Evolutionary conservation across 1,140 invertebrate genomes (phyloP).

Genomic region (Himalopsyche phryganea): DNA sequence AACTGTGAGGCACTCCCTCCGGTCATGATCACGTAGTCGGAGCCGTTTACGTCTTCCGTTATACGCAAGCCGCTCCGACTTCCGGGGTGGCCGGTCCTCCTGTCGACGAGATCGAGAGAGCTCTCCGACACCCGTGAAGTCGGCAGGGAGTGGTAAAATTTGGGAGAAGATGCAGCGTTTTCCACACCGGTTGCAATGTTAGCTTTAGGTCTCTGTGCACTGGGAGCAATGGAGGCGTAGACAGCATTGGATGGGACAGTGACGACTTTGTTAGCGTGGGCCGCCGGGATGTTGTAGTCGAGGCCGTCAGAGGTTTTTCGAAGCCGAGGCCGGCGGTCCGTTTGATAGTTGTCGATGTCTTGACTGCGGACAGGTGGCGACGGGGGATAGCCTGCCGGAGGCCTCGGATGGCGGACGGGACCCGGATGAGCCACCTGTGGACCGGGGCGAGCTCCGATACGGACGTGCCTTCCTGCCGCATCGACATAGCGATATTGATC

Average conservation of each 20-base stretch:
- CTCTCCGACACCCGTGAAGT: slow-evolving; percentile 36
- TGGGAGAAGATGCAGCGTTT: slow-evolving; percentile 41
- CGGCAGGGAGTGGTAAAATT: slow-evolving; percentile 49
- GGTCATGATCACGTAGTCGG: slow-evolving; percentile 71
- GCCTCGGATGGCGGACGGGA: slow-evolving; percentile 39
- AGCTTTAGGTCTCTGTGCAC: slow-evolving; percentile 52
- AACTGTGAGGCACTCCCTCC: slow-evolving; percentile 51
- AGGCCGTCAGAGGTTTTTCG: slow-evolving; percentile 38
- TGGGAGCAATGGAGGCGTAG: slow-evolving; percentile 52
- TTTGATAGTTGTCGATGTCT: slow-evolving; percentile 41
- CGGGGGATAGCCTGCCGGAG: slow-evolving; percentile 37
- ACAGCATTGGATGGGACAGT: slow-evolving; percentile 51
- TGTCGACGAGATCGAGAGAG: slow-evolving; percentile 41
- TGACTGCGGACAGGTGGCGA: slow-evolving; percentile 38
- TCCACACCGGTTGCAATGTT: slow-evolving; percentile 51
- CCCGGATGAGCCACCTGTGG: slow-evolving; percentile 29
- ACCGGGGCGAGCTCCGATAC: not conserved
- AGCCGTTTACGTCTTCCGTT: slow-evolving; percentile 61
- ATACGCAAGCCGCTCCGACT: slow-evolving; percentile 47
- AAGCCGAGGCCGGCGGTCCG: slow-evolving; percentile 44
- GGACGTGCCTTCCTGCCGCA: not conserved
- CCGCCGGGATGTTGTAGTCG: slow-evolving; percentile 42
- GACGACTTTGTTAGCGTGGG: slow-evolving; percentile 46
- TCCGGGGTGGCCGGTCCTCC: slow-evolving; percentile 33
- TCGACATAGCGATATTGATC: slow-evolving; percentile 13